Conservation (phyloP, 2,113 vertebrate genomes). For the Ictalurus punctatus region DNA sequence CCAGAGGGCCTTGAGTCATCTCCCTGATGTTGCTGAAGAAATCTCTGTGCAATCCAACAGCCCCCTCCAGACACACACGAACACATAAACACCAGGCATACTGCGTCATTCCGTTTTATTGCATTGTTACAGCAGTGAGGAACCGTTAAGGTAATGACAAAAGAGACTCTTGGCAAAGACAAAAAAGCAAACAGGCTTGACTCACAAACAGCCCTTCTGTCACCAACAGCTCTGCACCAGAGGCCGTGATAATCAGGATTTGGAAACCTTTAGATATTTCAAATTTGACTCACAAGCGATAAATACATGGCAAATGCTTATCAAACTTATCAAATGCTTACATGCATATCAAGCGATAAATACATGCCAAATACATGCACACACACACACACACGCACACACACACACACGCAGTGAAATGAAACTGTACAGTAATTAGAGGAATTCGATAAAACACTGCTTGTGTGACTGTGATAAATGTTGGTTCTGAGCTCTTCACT, state of each 20-base stretch:
- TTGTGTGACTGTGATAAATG: conserved; percentile 8
- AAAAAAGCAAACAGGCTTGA: conserved; percentile 23
- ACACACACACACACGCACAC: not conserved
- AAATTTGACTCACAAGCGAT: not conserved
- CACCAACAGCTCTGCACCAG: not conserved
- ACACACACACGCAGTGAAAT: not conserved
- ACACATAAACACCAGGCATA: not conserved
- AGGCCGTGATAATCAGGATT: not conserved
- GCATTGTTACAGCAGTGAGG: conserved; percentile 26
- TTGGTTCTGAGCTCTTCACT: not conserved
- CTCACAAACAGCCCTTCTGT: conserved; percentile 14
- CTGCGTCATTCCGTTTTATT: conserved; percentile 30
- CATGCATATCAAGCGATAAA: not conserved
- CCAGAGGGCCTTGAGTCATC: conserved; percentile 11
- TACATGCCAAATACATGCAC: conserved; percentile 64
- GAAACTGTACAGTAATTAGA: conserved; percentile 14
- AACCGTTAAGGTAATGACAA: conserved; percentile 27
- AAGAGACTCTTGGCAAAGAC: conserved; percentile 22
- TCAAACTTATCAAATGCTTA: too few species aligned
- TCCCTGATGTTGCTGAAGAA: not conserved
- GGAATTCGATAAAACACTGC: not conserved
- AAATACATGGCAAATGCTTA: not conserved
- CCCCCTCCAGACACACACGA: conserved; percentile 25
- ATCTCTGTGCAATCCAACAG: conserved; percentile 30
- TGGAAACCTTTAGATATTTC: not conserved